Evolutionary conservation across 2,797 vertebrate genomes (phyloP).

Genomic region (Hydrophis major): DNA sequence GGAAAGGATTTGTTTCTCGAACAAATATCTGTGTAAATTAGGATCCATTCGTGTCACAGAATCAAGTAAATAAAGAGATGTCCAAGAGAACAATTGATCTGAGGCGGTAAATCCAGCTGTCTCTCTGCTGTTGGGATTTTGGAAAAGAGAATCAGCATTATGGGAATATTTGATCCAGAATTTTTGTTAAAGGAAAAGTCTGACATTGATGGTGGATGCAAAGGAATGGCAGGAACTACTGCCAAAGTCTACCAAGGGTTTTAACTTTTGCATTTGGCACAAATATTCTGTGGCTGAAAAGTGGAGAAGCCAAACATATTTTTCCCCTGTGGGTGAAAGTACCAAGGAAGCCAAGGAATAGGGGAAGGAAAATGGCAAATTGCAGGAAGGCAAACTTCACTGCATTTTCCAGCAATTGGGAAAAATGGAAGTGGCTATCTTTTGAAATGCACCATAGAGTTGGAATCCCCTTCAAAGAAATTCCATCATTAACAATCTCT

Average conservation of each 20-base stretch:
- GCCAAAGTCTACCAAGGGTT: neutral
- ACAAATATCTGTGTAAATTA: constrained; percentile 1
- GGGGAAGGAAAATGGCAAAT: neutral
- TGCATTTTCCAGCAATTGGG: neutral
- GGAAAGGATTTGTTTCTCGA: constrained; percentile 16
- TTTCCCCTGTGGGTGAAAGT: neutral
- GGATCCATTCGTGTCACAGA: neutral
- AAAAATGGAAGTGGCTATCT: neutral
- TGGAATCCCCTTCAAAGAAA: neutral
- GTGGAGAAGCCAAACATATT: neutral
- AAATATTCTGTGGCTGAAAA: neutral
- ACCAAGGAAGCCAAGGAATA: neutral
- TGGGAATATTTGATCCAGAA: neutral
- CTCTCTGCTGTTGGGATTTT: neutral
- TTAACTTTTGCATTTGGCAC: neutral
- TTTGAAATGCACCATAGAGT: neutral
- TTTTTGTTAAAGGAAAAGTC: neutral
- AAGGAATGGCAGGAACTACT: neutral
- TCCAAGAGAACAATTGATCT: neutral
- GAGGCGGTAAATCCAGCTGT: neutral
- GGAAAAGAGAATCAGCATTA: neutral
- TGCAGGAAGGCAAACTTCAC: neutral
- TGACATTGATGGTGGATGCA: neutral
- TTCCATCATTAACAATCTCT: neutral
- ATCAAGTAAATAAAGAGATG: neutral